phyloP scores from a whole-genome alignment of 2,888 invertebrate genomes.

The Smittia sp. region DNA sequence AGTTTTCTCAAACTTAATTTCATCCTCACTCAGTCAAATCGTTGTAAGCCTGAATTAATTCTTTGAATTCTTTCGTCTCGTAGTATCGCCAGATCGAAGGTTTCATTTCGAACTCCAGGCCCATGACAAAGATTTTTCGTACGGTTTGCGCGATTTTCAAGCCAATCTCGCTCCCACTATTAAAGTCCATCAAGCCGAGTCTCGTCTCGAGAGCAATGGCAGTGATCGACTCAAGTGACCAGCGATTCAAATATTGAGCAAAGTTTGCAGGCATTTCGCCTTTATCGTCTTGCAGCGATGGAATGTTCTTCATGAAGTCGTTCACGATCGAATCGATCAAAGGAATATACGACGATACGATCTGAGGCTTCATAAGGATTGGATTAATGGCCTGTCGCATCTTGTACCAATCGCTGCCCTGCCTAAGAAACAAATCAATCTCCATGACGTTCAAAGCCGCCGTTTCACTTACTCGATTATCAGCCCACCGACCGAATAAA shows the following conservation, averaged over 20 bases:
- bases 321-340: constrained; percentile 56
- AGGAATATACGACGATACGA: constrained; percentile 56
- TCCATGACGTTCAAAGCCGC: too few relatives aligned
- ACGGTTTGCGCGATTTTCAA: neutral
- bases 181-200: constrained; percentile 11
- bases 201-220: neutral
- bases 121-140: neutral
- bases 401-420: constrained; percentile 65
- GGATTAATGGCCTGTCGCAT: constrained; percentile 67
- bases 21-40: constrained; percentile 50
- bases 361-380: constrained; percentile 62
- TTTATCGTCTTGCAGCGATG: neutral
- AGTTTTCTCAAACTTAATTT: neutral
- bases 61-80: constrained; percentile 44
- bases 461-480: constrained; percentile 45
- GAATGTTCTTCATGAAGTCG: constrained; percentile 46
- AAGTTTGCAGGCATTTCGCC: constrained; percentile 31
- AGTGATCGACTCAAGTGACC: constrained; percentile 11
- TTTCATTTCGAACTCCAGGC: neutral
- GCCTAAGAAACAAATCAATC: constrained; percentile 51
- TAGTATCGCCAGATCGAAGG: neutral
- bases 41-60: constrained; percentile 47
- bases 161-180: neutral
- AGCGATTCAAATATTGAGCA: neutral
- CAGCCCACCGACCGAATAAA: constrained; percentile 50